Evolutionary conservation across 2,888 invertebrate species (phyloP), one percentile per base, ranked within the genome.

Genomic region (Meliscaeva auricollis): DNA sequence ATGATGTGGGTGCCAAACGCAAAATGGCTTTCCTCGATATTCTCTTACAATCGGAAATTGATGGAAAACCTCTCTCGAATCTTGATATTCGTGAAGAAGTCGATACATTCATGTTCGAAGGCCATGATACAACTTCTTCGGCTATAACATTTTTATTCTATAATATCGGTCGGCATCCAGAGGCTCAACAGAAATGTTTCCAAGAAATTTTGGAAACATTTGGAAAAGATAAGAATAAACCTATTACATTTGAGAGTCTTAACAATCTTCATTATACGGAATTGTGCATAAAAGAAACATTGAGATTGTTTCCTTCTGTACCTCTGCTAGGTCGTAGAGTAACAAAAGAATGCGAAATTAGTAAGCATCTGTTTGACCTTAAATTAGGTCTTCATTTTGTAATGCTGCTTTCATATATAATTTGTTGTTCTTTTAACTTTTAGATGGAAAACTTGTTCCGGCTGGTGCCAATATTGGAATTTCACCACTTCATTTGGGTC

Each of bases 81-180:
- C 90, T 94, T 35, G 94, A 94, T 81, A 93, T 96, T 52, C 93
- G 94, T 72, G 95, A 95, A 89, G 95, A 96, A 92, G 95, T 96
- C 0, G 95, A 96, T 87, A 96, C 96, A 0, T 95, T 96, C 88
- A 94, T 96, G 94, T 96, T 96, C 90, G 95, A 94, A 91, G 93
- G 93, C 0, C 93, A 93, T 75, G 93, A 94, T 78, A 94, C 94
- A 3, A 93, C 93, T 9, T 92, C 93, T 0, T 92, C 93, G 13
- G 93, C 93, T 2, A 91, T 94, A 11, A 91, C 91, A 76, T 94
- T 94, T 91, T 89, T 93, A 62, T 90, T 94, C 30, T 94, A 93
- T 83, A 91, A 92, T 80, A 89, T 94, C 50, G 93, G 93, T 1
- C 89, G 89, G 30, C 87, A 93, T 89, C 92, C 92, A 1, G 91